phyloP scores from a whole-genome alignment of 2,113 vertebrate genomes.

The Setophaga kirtlandii region DNA sequence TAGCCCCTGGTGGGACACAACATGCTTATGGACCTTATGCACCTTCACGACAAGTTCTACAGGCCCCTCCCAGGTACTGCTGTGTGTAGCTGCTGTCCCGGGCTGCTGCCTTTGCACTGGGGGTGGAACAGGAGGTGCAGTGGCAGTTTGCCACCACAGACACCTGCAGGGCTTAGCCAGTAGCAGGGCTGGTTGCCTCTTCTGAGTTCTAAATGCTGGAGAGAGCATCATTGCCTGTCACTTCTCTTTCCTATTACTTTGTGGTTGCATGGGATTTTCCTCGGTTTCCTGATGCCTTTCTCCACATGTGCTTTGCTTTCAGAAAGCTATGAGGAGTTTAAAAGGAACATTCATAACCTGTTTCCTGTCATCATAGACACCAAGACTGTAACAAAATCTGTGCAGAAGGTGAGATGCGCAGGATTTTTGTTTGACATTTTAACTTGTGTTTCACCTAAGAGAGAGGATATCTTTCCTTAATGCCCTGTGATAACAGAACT shows the following conservation, averaged over 20 bases:
- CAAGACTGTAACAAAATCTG: slow-evolving; percentile 71
- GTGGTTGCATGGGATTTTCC: not conserved
- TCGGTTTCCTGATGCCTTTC: not conserved
- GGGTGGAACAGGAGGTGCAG: not conserved
- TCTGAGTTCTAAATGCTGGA: not conserved
- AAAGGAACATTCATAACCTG: slow-evolving; percentile 74
- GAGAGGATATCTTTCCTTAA: not conserved
- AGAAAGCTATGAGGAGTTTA: slow-evolving; percentile 79
- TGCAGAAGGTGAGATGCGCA: slow-evolving; percentile 69
- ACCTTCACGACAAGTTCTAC: slow-evolving; percentile 81
- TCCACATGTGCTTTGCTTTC: not conserved
- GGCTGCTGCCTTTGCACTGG: not conserved
- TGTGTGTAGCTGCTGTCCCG: not conserved
- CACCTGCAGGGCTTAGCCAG: not conserved
- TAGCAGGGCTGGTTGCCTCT: not conserved
- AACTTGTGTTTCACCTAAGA: not conserved
- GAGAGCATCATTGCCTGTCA: not conserved
- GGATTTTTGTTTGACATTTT: not conserved
- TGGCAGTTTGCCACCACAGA: not conserved
- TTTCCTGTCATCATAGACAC: slow-evolving; percentile 79
- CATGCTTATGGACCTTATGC: slow-evolving; percentile 78
- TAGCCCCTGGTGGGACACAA: slow-evolving; percentile 80
- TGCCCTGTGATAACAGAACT: not conserved
- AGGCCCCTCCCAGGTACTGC: slow-evolving; percentile 76
- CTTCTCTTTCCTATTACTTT: not conserved